Evolutionary conservation across 2,113 vertebrate species (phyloP).

Genomic region (Chionodraco myersi): DNA sequence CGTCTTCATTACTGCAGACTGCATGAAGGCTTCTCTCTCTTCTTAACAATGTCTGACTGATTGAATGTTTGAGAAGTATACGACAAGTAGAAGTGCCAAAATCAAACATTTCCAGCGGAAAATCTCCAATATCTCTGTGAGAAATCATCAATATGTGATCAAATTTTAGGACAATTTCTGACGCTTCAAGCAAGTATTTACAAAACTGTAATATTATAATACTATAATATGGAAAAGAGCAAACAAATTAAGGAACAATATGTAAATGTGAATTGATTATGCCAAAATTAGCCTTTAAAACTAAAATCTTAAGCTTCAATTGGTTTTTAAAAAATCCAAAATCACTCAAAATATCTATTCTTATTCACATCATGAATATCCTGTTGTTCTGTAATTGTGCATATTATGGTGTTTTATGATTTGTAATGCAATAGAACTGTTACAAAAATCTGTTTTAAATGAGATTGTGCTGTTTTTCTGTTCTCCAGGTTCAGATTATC

Average conservation of each 20-base stretch:
- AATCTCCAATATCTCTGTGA: background rate
- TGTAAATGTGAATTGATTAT: background rate
- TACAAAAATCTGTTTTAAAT: too few relatives aligned
- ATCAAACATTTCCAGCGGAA: background rate
- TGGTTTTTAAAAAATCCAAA: background rate
- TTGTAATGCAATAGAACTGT: background rate
- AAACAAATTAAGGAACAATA: background rate
- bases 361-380: background rate
- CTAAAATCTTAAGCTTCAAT: background rate
- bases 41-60: background rate
- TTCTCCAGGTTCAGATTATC: constrained; percentile 25
- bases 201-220: background rate
- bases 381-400: background rate
- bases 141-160: background rate
- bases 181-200: background rate
- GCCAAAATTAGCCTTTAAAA: background rate
- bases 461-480: background rate
- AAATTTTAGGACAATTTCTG: background rate
- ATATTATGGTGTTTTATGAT: background rate
- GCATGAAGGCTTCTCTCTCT: background rate
- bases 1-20: constrained; percentile 4
- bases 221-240: background rate
- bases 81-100: too few relatives aligned
- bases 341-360: background rate
- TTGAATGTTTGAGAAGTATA: constrained; percentile 3